A percentile compares a stretch with the other conserved stretches of the same genome.
phyloP scores from a whole-genome alignment of 2,888 invertebrate genomes.

The Ennomos quercinarius region DNA sequence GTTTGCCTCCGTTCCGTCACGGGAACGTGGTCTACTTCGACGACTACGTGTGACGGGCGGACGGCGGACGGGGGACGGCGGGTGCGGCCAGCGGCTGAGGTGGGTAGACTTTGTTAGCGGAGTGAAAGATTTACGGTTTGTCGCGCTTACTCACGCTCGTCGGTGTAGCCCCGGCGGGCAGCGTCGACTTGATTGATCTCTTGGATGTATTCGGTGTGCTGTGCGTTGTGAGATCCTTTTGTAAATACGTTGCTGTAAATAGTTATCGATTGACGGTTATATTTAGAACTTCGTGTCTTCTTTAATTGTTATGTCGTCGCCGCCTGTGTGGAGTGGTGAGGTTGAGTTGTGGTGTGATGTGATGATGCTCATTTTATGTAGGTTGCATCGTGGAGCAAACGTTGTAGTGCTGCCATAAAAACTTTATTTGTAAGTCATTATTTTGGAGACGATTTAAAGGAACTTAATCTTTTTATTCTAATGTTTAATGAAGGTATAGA shows the following conservation, averaged over 20 bases:
- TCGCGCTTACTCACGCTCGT: no score
- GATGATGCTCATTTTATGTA: slow-evolving; percentile 11
- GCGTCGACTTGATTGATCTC: slow-evolving; percentile 9
- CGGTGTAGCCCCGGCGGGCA: background rate
- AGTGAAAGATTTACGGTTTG: no score
- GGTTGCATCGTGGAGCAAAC: background rate
- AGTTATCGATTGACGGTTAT: slow-evolving; percentile 26
- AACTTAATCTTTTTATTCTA: slow-evolving; percentile 16
- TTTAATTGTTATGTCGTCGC: slow-evolving; percentile 5
- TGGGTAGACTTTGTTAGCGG: background rate
- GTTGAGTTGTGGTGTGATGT: slow-evolving; percentile 9
- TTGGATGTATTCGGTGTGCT: slow-evolving; percentile 42
- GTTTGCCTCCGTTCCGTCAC: slow-evolving; percentile 39
- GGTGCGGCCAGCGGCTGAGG: background rate
- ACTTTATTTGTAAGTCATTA: background rate
- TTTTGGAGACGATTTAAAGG: slow-evolving; percentile 15
- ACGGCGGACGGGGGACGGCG: slow-evolving; percentile 19
- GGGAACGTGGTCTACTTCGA: slow-evolving; percentile 39
- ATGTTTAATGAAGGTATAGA: slow-evolving; percentile 5
- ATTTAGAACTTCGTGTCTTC: slow-evolving; percentile 14
- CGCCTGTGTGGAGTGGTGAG: slow-evolving; percentile 1
- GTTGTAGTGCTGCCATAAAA: slow-evolving; percentile 9
- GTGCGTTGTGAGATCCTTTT: slow-evolving; percentile 46
- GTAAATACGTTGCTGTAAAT: slow-evolving; percentile 37
- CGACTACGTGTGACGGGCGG: slow-evolving; percentile 41